phyloP scores from a whole-genome alignment of 2,113 vertebrate species.

The Coptodon rendalli region DNA sequence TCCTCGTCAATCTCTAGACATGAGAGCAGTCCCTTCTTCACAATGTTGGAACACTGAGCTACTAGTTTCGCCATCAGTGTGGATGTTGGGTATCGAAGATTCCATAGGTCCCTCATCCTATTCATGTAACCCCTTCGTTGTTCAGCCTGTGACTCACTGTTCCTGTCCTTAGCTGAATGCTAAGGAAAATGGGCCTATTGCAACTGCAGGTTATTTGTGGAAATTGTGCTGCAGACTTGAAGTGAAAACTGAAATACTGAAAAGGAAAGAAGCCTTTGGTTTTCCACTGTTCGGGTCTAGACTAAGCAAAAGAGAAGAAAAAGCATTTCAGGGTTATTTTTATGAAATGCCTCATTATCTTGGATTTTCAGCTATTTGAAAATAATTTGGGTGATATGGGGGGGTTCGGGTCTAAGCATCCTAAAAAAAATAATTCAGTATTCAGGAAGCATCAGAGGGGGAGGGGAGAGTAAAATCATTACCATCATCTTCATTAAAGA shows the following conservation, averaged over 20 bases:
- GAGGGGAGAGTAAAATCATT: constrained; percentile 67
- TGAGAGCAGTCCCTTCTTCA: background rate
- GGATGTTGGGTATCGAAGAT: background rate
- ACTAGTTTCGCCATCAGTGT: background rate
- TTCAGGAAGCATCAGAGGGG: constrained; percentile 42
- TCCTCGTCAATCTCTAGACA: background rate
- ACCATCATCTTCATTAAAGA: constrained; percentile 75
- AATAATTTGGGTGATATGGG: background rate
- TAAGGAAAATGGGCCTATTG: background rate
- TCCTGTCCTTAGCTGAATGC: background rate
- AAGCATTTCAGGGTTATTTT: background rate
- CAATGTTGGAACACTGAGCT: background rate
- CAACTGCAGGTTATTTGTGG: background rate
- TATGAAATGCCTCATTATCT: background rate
- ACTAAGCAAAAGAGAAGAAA: background rate
- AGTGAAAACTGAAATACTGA: background rate
- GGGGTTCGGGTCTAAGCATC: background rate
- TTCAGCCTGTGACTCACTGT: background rate
- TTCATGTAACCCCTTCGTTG: background rate
- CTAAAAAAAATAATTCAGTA: constrained; percentile 4
- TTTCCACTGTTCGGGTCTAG: background rate
- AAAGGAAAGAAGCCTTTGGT: background rate
- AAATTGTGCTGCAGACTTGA: background rate
- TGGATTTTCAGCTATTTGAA: background rate
- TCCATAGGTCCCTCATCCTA: background rate